Conservation (phyloP, 2,888 invertebrate species). For the Microchrysa polita region DNA sequence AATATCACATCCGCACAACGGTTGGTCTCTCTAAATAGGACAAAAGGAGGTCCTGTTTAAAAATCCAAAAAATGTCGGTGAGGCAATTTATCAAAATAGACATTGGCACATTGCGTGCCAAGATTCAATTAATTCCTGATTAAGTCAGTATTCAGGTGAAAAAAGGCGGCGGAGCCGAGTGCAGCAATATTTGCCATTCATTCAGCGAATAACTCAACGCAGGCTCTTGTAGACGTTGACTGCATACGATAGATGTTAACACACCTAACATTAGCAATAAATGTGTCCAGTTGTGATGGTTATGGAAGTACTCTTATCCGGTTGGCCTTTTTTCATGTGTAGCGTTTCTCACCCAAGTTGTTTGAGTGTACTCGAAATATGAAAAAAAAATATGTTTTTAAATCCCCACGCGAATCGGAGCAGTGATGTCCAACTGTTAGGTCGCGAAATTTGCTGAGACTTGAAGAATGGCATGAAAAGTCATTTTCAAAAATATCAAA, state of each 20-base stretch:
- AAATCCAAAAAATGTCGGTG: conserved; percentile 52
- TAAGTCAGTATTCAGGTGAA: conserved; percentile 53
- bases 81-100: conserved; percentile 55
- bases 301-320: conserved; percentile 10
- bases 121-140: conserved; percentile 55
- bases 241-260: conserved; percentile 25
- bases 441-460: no score
- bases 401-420: background rate
- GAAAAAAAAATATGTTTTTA: background rate
- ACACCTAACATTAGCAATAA: background rate
- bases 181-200: conserved; percentile 11
- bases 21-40: conserved; percentile 38
- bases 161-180: conserved; percentile 32
- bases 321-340: conserved; percentile 10
- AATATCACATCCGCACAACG: conserved; percentile 18
- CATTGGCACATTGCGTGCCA: conserved; percentile 53
- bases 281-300: background rate
- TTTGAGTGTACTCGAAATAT: background rate
- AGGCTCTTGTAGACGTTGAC: background rate
- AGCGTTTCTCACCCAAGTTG: conserved; percentile 18
- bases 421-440: conserved; percentile 10
- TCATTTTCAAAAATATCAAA: no score
- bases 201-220: background rate
- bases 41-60: conserved; percentile 51
- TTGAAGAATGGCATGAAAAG: no score